Evolutionary conservation across 2,888 invertebrate species (phyloP).

Genomic region (Plagodis dolabraria): DNA sequence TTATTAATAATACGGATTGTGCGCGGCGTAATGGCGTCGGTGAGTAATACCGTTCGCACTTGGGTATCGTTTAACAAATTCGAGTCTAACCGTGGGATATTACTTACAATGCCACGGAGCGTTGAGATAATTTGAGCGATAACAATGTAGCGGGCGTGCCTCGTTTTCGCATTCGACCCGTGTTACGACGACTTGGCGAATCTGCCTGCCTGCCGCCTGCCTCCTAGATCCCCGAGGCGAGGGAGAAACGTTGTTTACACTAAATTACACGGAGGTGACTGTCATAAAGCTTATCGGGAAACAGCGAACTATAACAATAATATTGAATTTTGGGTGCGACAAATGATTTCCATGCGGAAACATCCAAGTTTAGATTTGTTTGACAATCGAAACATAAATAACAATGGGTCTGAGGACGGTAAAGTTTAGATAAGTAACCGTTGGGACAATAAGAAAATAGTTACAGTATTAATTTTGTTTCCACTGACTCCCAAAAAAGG

Average conservation of each 20-base stretch:
- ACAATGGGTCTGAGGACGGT: background rate
- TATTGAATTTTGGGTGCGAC: slow-evolving; percentile 31
- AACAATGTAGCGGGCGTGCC: slow-evolving; percentile 50
- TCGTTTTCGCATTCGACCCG: slow-evolving; percentile 56
- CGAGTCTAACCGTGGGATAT: slow-evolving; percentile 37
- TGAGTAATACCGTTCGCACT: slow-evolving; percentile 28
- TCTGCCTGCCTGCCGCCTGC: slow-evolving; percentile 38
- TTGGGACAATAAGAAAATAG: background rate
- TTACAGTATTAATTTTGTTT: too few species aligned
- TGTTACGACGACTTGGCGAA: slow-evolving; percentile 55
- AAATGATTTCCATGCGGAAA: slow-evolving; percentile 22
- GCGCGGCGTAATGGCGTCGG: slow-evolving; percentile 23
- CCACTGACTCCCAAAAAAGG: too few species aligned
- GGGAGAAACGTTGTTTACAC: slow-evolving; percentile 54
- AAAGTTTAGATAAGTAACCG: slow-evolving; percentile 1
- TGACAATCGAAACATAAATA: slow-evolving; percentile 13
- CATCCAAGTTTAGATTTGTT: slow-evolving; percentile 19
- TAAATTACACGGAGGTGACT: slow-evolving; percentile 52
- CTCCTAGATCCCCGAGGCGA: slow-evolving; percentile 44
- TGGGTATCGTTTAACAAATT: slow-evolving; percentile 32
- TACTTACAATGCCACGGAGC: slow-evolving; percentile 40
- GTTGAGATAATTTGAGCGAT: slow-evolving; percentile 56
- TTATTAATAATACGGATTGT: slow-evolving; percentile 14
- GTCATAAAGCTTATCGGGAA: slow-evolving; percentile 36
- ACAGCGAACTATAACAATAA: slow-evolving; percentile 27